A percentile compares a stretch with the other conserved stretches of the same genome.
phyloP scores from a whole-genome alignment of 2,888 invertebrate species.

The Synergus gifuensis region DNA sequence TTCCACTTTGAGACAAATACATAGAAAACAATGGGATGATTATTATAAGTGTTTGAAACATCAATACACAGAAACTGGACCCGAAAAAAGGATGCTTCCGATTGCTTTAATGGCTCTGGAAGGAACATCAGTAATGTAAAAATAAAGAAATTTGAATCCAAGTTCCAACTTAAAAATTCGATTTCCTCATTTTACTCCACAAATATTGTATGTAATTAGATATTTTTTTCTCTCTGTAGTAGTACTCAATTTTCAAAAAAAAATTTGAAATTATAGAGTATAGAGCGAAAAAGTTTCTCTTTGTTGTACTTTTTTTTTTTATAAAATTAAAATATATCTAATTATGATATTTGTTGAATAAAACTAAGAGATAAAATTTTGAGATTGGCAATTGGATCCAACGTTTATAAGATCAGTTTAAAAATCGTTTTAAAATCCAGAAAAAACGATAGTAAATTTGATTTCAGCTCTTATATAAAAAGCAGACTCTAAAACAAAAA shows the following conservation, averaged over 20 bases:
- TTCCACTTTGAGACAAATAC: conserved; percentile 71
- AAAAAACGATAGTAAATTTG: too few species aligned
- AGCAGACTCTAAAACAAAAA: neutral
- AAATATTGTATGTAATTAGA: too few species aligned
- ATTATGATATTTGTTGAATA: too few species aligned
- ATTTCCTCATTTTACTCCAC: too few species aligned
- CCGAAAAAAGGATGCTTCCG: conserved; percentile 73
- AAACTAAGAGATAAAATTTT: too few species aligned
- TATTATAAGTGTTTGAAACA: conserved; percentile 80
- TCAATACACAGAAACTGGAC: conserved; percentile 72
- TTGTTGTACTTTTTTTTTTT: too few species aligned
- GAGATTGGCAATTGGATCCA: neutral
- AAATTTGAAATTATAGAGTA: too few species aligned
- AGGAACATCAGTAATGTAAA: conserved; percentile 78
- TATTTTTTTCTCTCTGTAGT: too few species aligned
- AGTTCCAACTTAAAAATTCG: neutral
- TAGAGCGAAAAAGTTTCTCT: too few species aligned
- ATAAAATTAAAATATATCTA: too few species aligned
- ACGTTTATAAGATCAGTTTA: neutral
- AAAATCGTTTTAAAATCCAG: neutral
- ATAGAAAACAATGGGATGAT: conserved; percentile 78
- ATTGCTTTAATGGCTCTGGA: conserved; percentile 76
- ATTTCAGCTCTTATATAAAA: neutral
- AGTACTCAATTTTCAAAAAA: too few species aligned
- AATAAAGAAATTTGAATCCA: neutral